Base-by-base conservation (phyloP, 2,113 vertebrate genomes). In the Cryptotis parvus region DNA sequence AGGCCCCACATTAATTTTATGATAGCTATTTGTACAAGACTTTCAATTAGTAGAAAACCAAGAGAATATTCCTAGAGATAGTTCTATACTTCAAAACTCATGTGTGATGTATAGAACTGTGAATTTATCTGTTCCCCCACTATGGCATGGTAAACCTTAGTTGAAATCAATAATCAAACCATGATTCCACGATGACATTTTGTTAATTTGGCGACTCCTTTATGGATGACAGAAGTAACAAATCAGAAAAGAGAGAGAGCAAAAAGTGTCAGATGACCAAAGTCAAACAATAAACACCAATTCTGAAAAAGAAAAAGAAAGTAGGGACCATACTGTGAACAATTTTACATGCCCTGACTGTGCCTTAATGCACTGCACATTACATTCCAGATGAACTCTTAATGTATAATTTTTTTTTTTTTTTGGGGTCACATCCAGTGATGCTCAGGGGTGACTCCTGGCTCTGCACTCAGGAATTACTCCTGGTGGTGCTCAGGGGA, bases 31-130 rank as follows among this genome's bases (percentile, higher is more conserved):
- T 49, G 15, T 74, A 77, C 1, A 6, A 43, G n/a, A 84, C 74
- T 79, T 82, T 45, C 1, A 78, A 61, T 85, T 85, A 52, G 45
- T 39, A 87, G 55, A 69, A 85, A 75, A 76, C 12, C 65, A 84
- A 49, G 45, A 84, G 16, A 82, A 89, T 68, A 83, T 35, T 81
- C 52, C 83, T 33, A 88, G 73, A 65, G 72, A 4, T 66, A 90
- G 92, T 85, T 5, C 91, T 63, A 58, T 41, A 4, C n/a, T 85
- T 11, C 24, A 66, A 86, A 95, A 90, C 70, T 79, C 58, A 91
- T 2, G 20, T 49, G 45, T 49, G 10, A 49, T 9, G 45, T 10
- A 49, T 14, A 49, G 41, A 77, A 29, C 7, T 61, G 65, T 6
- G 9, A 68, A 66, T 55, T 81, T 73, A 49, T 49, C 45, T 49